These are phyloP conservation scores for Drosophila tsacasi DNA, from an alignment of 1,140 invertebrate genomes.

Conservation along the genomic window DNA sequence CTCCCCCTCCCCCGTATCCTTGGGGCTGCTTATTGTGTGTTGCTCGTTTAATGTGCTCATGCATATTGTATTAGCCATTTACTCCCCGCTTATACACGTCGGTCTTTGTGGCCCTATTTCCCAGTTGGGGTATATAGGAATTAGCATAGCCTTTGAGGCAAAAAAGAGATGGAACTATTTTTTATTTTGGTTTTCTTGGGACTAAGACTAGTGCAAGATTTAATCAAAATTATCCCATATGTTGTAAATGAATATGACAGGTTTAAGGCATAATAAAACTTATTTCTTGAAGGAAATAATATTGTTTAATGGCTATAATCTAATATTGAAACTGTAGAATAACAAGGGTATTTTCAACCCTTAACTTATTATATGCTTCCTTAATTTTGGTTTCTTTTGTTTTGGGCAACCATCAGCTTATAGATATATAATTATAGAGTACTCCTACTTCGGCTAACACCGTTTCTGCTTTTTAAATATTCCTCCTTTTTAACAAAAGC, in stretches of 20 bases:
- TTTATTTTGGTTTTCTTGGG: too few relatives aligned
- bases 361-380: background rate
- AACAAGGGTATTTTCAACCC: background rate
- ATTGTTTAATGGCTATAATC: background rate
- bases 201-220: too few relatives aligned
- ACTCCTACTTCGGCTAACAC: background rate
- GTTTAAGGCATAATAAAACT: background rate
- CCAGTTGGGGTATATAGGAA: slow-evolving; percentile 7
- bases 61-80: slow-evolving; percentile 74
- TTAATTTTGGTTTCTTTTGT: background rate
- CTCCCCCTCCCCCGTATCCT: slow-evolving; percentile 41
- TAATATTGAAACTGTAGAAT: background rate
- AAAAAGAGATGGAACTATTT: background rate
- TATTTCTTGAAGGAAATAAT: too few relatives aligned
- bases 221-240: too few relatives aligned
- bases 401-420: too few relatives aligned
- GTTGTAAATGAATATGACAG: too few relatives aligned
- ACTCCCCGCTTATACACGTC: slow-evolving; percentile 28
- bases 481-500: slow-evolving; percentile 55
- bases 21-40: slow-evolving; percentile 29
- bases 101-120: slow-evolving; percentile 14
- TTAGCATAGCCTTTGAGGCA: background rate
- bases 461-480: background rate
- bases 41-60: slow-evolving; percentile 75
- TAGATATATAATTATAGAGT: slow-evolving; percentile 2